Percentiles rank a stretch among this genome's conserved stretches.
Conservation (phyloP, 2,113 vertebrate genomes). For the Pampusana beccarii region DNA sequence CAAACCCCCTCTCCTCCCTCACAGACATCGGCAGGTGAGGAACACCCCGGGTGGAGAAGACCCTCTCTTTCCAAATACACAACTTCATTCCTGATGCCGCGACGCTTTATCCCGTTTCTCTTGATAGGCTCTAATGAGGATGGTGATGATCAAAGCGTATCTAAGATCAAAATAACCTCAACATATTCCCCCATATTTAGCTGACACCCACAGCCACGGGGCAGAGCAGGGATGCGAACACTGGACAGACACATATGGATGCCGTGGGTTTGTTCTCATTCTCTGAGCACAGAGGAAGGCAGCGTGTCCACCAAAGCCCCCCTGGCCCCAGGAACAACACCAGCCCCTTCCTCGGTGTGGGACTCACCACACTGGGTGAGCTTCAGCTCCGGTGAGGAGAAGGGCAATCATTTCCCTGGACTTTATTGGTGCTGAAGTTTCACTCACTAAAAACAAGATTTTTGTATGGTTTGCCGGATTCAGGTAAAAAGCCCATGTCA, state of each 20-base stretch:
- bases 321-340: not conserved
- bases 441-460: not conserved
- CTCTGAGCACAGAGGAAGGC: not conserved
- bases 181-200: not conserved
- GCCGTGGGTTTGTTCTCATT: accelerated
- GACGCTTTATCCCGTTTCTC: not conserved
- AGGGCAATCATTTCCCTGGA: not conserved
- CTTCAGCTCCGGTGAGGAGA: not conserved
- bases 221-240: not conserved
- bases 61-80: not conserved
- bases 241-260: not conserved
- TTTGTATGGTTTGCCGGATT: not conserved
- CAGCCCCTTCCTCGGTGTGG: not conserved
- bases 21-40: not conserved
- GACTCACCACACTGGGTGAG: not conserved
- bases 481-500: not conserved
- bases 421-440: not conserved
- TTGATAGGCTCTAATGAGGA: not conserved
- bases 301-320: not conserved
- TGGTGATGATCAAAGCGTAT: not conserved
- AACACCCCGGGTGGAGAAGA: not conserved
- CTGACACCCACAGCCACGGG: not conserved
- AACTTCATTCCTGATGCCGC: not conserved
- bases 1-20: not conserved
- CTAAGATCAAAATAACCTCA: not conserved